These are phyloP conservation scores for Scaptomyza reducta DNA, from an alignment of 2,888 invertebrate genomes.

Conservation along the genomic window DNA sequence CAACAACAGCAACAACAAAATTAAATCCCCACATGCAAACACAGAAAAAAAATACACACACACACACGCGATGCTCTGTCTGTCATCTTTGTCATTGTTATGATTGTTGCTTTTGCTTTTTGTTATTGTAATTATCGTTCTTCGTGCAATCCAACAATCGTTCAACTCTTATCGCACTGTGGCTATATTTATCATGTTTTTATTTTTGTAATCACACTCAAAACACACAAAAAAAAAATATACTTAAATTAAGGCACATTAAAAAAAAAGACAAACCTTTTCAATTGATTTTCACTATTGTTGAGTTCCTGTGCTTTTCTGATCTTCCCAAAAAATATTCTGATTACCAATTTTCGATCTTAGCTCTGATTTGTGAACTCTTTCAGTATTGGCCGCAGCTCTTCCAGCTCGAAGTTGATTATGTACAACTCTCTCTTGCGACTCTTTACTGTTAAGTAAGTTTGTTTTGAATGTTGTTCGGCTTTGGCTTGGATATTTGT, in stretches of 20 bases:
- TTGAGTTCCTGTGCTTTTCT: conserved; percentile 8
- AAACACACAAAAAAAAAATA: conserved; percentile 41
- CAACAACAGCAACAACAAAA: neutral
- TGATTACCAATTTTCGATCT: neutral
- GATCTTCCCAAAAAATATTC: neutral
- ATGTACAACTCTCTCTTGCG: neutral
- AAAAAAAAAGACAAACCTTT: conserved; percentile 48
- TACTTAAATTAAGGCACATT: conserved; percentile 14
- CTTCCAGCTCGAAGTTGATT: neutral
- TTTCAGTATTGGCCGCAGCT: conserved; percentile 1
- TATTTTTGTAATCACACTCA: conserved; percentile 27
- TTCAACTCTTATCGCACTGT: conserved; percentile 37
- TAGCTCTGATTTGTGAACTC: neutral
- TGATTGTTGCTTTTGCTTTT: conserved; percentile 21
- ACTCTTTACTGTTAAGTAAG: neutral
- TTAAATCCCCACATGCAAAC: conserved; percentile 5
- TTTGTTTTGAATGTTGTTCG: neutral
- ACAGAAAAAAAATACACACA: conserved; percentile 7
- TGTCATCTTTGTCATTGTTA: conserved; percentile 34
- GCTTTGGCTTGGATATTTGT: neutral
- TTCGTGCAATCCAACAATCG: conserved; percentile 6
- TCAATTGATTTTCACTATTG: conserved; percentile 15
- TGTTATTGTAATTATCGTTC: neutral
- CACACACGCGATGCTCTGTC: conserved; percentile 18
- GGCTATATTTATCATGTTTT: conserved; percentile 23